Evolutionary conservation across 2,888 invertebrate genomes (phyloP), one percentile per base, ranked within the genome.

Genomic region (Thereva nobilitata): DNA sequence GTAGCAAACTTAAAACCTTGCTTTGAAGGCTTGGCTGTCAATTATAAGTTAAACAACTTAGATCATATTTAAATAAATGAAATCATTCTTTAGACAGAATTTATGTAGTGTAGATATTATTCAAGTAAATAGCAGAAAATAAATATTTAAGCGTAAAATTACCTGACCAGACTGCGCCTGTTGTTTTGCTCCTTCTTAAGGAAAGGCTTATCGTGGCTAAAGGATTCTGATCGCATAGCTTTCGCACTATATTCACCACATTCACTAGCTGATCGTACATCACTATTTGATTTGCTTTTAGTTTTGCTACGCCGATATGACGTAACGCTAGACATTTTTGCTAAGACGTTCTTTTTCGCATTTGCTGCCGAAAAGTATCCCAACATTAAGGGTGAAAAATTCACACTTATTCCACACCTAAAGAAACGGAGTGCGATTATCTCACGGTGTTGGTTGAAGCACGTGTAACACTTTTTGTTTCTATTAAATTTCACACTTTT

Each of bases 331-430:
- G 80, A 78, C 79, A 79, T 79, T 71, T 78, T 79, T 72, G 78
- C 76, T 66, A 80, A 74, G 52, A 80, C 73, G 70, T 80, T 78
- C 72, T 80, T 79, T 72, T 78, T 79, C 73, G 75, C 76, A 77
- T 76, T 80, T 74, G 79, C 77, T 57, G 79, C 78, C 64, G 80
- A 79, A 64, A 79, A 79, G 73, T 79, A 80, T 75, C 79, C 80
- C 71, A 72, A 72, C 70, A 72, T 72, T 67, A 70, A 70, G 61
- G 67, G 64, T 63, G n/a, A n/a, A 40, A 41, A 61, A 42, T 34
- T 12, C 4, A n/a, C 8, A 9, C 45, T 38, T n/a, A 35, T 35
- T 34, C 37, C 45, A 57, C 42, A 44, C 34, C 35, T 10, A 38
- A 37, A 57, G 35, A 35, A 45, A 35, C 57, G 34, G 23, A 10